A percentile compares a stretch with the other conserved stretches of the same genome.
phyloP scores from a whole-genome alignment of 2,113 vertebrate genomes.

The Pagrus major region DNA sequence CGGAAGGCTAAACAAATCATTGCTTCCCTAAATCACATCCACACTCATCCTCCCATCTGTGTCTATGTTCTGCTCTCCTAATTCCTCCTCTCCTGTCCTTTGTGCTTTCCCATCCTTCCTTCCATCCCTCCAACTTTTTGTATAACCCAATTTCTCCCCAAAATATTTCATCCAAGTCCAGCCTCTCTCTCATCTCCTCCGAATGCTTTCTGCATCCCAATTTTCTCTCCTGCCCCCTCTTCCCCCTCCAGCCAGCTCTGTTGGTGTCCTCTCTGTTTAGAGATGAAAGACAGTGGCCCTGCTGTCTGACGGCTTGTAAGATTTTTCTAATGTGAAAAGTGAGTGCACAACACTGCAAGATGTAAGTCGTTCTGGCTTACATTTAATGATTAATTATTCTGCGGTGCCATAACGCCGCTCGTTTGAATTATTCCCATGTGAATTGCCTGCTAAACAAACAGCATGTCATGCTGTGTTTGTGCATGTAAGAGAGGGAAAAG shows the following conservation, averaged over 20 bases:
- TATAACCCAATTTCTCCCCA: constrained; percentile 14
- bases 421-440: constrained; percentile 50
- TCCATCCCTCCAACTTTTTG: background rate
- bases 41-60: background rate
- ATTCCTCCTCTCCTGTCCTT: constrained; percentile 12
- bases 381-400: constrained; percentile 60
- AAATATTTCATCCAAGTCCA: constrained; percentile 12
- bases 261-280: constrained; percentile 56
- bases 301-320: constrained; percentile 55
- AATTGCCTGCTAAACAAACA: constrained; percentile 44
- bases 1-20: constrained; percentile 27
- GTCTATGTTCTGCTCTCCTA: background rate
- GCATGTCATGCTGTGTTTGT: background rate
- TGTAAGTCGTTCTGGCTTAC: constrained; percentile 14
- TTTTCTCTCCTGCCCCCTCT: constrained; percentile 27
- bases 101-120: constrained; percentile 8
- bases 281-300: constrained; percentile 63
- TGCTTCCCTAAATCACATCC: constrained; percentile 21
- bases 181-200: constrained; percentile 16
- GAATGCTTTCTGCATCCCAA: constrained; percentile 24
- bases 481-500: background rate
- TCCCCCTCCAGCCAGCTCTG: constrained; percentile 40
- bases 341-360: constrained; percentile 26
- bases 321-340: constrained; percentile 57
- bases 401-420: constrained; percentile 25